phyloP scores from a whole-genome alignment of 2,113 vertebrate species.

The Mastomys natalensis region DNA sequence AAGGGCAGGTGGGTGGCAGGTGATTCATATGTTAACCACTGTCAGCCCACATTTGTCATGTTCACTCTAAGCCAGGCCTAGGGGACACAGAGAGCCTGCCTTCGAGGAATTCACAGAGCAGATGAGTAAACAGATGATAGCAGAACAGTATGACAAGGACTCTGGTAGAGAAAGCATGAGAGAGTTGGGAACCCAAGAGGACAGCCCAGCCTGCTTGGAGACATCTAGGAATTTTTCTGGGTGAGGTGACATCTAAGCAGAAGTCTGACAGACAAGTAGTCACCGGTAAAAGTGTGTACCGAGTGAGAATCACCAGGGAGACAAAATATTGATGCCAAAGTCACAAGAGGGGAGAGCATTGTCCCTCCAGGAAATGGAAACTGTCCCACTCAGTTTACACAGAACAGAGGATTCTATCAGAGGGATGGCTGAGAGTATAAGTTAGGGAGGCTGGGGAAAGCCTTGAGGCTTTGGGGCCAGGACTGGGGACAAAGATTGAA shows the following conservation, averaged over 20 bases:
- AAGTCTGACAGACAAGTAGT: not conserved
- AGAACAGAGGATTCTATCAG: not conserved
- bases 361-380: not conserved
- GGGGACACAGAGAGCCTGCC: constrained; percentile 31
- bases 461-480: not conserved
- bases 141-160: not conserved
- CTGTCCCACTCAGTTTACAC: not conserved
- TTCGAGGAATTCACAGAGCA: constrained; percentile 67
- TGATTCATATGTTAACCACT: constrained; percentile 47
- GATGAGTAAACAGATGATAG: not conserved
- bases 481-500: not conserved
- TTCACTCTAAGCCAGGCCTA: not conserved
- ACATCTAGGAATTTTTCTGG: not conserved
- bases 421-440: not conserved
- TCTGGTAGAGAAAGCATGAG: not conserved
- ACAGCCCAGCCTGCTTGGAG: not conserved
- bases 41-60: constrained; percentile 52
- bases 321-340: not conserved
- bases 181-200: not conserved
- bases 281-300: not conserved
- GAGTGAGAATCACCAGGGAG: not conserved
- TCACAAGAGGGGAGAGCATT: not conserved
- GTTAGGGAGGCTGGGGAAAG: not conserved
- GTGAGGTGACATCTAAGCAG: not conserved
- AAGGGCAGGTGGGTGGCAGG: constrained; percentile 39